phyloP scores from a whole-genome alignment of 2,888 invertebrate species.

The Chaetoderma sp. region DNA sequence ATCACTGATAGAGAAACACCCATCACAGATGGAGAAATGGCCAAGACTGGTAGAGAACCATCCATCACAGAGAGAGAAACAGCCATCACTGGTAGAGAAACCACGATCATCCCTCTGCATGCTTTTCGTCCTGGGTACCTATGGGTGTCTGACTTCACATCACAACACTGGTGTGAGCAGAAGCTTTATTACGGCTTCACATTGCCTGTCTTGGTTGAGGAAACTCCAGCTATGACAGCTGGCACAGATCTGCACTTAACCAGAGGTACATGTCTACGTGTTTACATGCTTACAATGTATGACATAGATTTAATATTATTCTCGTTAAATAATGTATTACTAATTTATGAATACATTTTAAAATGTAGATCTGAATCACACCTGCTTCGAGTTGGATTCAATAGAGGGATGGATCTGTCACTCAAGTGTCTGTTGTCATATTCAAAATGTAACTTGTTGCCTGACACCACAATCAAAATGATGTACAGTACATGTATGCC shows the following conservation, averaged over 20 bases:
- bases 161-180: constrained; percentile 65
- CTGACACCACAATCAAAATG: too few species aligned
- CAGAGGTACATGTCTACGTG: too few species aligned
- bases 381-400: neutral
- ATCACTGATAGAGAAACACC: neutral
- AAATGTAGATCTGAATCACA: neutral
- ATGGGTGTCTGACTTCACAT: constrained; percentile 58
- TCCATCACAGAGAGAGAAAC: too few species aligned
- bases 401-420: too few species aligned
- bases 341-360: neutral
- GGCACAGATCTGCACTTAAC: constrained; percentile 58
- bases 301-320: neutral
- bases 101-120: too few species aligned
- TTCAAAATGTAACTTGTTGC: neutral
- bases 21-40: constrained; percentile 11
- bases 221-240: constrained; percentile 51
- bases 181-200: constrained; percentile 56
- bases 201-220: constrained; percentile 44
- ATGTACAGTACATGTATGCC: neutral
- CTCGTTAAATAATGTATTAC: too few species aligned
- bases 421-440: too few species aligned
- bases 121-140: constrained; percentile 51
- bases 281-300: neutral
- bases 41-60: too few species aligned
- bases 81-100: too few species aligned